Conservation (phyloP, 2,797 vertebrate species). For the Salarias fasciatus region DNA sequence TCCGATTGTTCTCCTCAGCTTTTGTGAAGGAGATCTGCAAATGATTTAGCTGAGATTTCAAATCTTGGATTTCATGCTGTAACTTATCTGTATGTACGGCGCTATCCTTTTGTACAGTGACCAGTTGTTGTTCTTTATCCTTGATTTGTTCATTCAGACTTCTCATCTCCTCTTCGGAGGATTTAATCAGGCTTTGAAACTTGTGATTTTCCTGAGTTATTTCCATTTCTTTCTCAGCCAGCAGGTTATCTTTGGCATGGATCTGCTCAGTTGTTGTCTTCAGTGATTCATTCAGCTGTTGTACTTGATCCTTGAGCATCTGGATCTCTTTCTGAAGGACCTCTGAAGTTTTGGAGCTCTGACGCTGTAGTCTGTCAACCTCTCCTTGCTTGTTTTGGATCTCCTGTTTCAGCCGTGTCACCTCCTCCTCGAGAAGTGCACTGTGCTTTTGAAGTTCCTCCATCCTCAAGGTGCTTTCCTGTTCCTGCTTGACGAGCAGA, state of each 20-base stretch:
- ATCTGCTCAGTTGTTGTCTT: conserved; percentile 48
- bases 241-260: conserved; percentile 50
- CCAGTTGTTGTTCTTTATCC: conserved; percentile 54
- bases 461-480: conserved; percentile 39
- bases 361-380: conserved; percentile 7
- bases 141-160: conserved; percentile 40
- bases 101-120: conserved; percentile 20
- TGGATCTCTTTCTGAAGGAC: conserved; percentile 55
- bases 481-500: conserved; percentile 28
- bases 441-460: conserved; percentile 8
- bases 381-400: conserved; percentile 45
- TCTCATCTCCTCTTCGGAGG: conserved; percentile 67
- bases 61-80: conserved; percentile 45
- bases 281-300: conserved; percentile 40
- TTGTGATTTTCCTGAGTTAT: conserved; percentile 44
- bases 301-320: conserved; percentile 34
- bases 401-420: background rate
- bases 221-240: conserved; percentile 54
- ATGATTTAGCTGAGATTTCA: conserved; percentile 33
- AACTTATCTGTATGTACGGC: conserved; percentile 34
- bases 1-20: conserved; percentile 42
- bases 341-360: conserved; percentile 41
- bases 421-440: conserved; percentile 23
- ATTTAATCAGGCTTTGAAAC: conserved; percentile 21
- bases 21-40: conserved; percentile 29